Conservation (phyloP, 2,888 invertebrate species). For the Cerceris ruficornis region DNA sequence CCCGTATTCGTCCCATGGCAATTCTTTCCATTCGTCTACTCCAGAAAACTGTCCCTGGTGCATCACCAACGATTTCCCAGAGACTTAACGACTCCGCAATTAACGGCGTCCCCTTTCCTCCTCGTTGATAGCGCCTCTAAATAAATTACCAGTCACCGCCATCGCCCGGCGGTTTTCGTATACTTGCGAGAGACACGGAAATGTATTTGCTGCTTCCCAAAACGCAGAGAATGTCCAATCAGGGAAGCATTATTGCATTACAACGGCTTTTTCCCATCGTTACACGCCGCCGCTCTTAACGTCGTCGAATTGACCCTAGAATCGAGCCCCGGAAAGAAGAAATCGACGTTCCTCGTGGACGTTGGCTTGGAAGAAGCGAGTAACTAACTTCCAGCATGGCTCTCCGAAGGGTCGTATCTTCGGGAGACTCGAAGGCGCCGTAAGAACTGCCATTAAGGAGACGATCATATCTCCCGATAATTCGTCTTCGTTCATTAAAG, state of each 20-base stretch:
- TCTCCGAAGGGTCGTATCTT: slow-evolving; percentile 53
- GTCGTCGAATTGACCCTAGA: slow-evolving; percentile 67
- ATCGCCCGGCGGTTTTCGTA: slow-evolving; percentile 31
- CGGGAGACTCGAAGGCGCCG: slow-evolving; percentile 54
- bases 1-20: background rate
- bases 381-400: slow-evolving; percentile 65
- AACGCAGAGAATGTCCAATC: slow-evolving; percentile 43
- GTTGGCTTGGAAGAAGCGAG: slow-evolving; percentile 26
- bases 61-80: slow-evolving; percentile 22
- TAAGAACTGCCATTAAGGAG: slow-evolving; percentile 61
- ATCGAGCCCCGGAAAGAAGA: slow-evolving; percentile 33
- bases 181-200: slow-evolving; percentile 27
- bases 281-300: slow-evolving; percentile 46
- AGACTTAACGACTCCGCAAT: slow-evolving; percentile 75
- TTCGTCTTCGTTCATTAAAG: slow-evolving; percentile 64
- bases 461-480: slow-evolving; percentile 57
- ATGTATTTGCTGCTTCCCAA: slow-evolving; percentile 72
- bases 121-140: slow-evolving; percentile 50
- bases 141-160: slow-evolving; percentile 67
- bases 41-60: slow-evolving; percentile 11
- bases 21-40: background rate
- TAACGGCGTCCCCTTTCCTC: slow-evolving; percentile 73
- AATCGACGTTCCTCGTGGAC: slow-evolving; percentile 26
- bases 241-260: slow-evolving; percentile 76
- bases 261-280: slow-evolving; percentile 71